These are phyloP conservation scores for Lacerta viridis DNA, from an alignment of 2,797 vertebrate species.

Conservation along the genomic window DNA sequence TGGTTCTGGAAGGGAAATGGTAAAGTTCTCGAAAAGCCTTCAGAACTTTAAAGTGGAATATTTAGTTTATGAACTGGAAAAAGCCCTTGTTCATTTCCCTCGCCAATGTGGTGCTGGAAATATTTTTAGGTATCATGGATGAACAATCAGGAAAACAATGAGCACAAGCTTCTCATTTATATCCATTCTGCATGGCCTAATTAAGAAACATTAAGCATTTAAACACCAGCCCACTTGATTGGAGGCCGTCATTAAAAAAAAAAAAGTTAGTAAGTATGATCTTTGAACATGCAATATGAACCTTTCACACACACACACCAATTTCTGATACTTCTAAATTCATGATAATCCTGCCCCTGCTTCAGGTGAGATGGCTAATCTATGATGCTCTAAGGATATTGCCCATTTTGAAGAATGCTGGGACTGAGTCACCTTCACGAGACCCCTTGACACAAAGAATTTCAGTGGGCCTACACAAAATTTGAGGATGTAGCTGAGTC, in stretches of 20 bases:
- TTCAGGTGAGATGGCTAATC: neutral
- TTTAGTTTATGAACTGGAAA: constrained; percentile 38
- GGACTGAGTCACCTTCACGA: neutral
- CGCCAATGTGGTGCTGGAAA: constrained; percentile 10
- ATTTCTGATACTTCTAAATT: constrained; percentile 15
- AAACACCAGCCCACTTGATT: constrained; percentile 20
- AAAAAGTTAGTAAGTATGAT: constrained; percentile 26
- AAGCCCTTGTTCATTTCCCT: constrained; percentile 10
- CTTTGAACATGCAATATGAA: neutral
- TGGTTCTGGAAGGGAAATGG: neutral
- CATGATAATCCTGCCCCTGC: neutral
- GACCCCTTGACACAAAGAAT: neutral
- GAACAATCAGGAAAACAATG: constrained; percentile 36
- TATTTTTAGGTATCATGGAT: constrained; percentile 42
- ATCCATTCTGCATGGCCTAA: constrained; percentile 21
- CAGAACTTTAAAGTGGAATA: constrained; percentile 8
- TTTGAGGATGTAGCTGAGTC: neutral
- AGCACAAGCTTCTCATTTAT: constrained; percentile 26
- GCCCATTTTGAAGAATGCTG: neutral
- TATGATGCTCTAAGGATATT: neutral
- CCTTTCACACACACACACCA: neutral
- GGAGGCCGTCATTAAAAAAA: constrained; percentile 17
- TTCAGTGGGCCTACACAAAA: neutral
- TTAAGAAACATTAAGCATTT: constrained; percentile 40
- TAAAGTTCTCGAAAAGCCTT: neutral